These are phyloP conservation scores for Rallus limicola DNA, from an alignment of 2,113 vertebrate species.

Conservation along the genomic window DNA sequence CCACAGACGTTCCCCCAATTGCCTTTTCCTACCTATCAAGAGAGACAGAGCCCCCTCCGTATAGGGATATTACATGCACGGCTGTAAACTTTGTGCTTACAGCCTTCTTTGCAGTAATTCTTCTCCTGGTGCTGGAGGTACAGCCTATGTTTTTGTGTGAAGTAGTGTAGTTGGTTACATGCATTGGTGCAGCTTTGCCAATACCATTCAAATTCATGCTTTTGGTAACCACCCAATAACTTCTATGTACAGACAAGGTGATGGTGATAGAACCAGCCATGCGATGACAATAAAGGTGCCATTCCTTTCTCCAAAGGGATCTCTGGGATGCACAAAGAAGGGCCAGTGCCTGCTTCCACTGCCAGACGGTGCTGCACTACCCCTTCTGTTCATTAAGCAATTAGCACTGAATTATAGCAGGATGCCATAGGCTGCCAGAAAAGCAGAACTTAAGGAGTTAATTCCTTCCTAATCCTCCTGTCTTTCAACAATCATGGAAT, in stretches of 20 bases:
- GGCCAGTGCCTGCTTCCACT: neutral
- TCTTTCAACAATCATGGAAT: neutral
- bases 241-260: neutral
- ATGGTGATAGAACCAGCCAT: neutral
- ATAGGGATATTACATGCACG: neutral
- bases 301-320: neutral
- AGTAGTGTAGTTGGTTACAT: neutral
- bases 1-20: rapidly evolving
- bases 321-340: neutral
- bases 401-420: neutral
- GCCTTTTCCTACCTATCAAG: neutral
- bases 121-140: neutral
- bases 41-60: neutral
- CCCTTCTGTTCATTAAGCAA: neutral
- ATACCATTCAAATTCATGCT: neutral
- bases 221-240: neutral
- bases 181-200: neutral
- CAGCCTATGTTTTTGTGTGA: neutral
- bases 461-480: neutral
- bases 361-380: neutral
- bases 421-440: neutral
- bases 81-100: neutral
- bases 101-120: neutral
- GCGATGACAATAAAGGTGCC: neutral
- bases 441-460: conserved; percentile 1